phyloP scores from a whole-genome alignment of 2,113 vertebrate genomes.

The Uria lomvia region DNA sequence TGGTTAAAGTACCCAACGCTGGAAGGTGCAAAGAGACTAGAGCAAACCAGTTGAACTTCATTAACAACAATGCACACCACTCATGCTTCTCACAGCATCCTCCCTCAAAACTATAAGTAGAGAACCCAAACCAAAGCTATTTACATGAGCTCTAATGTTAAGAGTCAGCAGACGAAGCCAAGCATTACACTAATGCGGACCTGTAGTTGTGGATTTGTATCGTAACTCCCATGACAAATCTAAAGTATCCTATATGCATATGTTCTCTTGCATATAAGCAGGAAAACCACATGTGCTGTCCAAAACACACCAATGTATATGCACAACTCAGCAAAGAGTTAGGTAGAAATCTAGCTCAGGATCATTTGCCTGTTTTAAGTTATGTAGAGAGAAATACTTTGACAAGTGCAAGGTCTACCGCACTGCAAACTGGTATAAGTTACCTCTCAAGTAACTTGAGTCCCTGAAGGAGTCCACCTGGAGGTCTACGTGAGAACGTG shows the following conservation, averaged over 20 bases:
- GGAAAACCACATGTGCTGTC: not conserved
- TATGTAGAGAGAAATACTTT: not conserved
- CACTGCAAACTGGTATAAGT: not conserved
- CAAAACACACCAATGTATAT: not conserved
- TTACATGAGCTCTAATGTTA: not conserved
- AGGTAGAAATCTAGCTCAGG: not conserved
- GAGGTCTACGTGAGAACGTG: not conserved
- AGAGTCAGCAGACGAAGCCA: not conserved
- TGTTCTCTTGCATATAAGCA: not conserved
- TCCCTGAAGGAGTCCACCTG: not conserved
- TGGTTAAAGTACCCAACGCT: not conserved
- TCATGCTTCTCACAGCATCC: rapidly evolving
- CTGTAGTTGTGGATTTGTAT: not conserved
- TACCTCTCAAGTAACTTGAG: not conserved
- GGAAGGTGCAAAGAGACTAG: not conserved
- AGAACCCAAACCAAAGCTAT: not conserved
- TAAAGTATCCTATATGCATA: not conserved
- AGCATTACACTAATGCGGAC: not conserved
- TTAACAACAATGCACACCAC: not conserved
- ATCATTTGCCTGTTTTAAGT: not conserved
- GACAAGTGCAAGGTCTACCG: not conserved
- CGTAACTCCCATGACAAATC: not conserved
- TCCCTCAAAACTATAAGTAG: not conserved
- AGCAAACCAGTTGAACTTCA: not conserved
- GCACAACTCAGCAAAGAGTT: not conserved